Conservation (phyloP, 2,888 invertebrate species). For the Eupithecia centaureata region DNA sequence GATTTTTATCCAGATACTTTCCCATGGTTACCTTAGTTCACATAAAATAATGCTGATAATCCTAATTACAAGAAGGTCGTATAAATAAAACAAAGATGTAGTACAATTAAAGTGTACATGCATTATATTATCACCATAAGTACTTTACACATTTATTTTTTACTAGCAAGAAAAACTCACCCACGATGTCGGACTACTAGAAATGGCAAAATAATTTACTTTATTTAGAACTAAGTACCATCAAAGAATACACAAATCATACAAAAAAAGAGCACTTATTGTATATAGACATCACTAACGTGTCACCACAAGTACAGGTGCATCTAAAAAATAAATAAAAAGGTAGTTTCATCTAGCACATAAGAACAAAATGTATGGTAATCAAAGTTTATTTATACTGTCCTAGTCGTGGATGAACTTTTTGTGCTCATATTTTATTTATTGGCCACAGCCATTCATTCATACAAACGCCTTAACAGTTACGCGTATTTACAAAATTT, state of each 20-base stretch:
- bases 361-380: no score
- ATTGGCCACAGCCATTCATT: conserved; percentile 4
- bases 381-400: no score
- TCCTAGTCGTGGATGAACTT: not conserved
- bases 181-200: not conserved
- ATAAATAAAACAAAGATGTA: conserved; percentile 28
- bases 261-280: no score
- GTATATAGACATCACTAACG: no score
- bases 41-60: not conserved
- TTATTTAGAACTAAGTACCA: no score
- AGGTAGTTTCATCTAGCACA: no score
- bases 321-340: no score
- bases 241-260: no score
- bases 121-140: conserved; percentile 11
- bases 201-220: not conserved
- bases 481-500: conserved; percentile 75
- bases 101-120: conserved; percentile 23
- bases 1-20: not conserved
- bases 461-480: conserved; percentile 53
- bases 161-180: conserved; percentile 1
- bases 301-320: no score
- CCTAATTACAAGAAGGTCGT: conserved; percentile 8
- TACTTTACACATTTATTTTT: not conserved
- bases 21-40: not conserved
- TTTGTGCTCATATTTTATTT: not conserved